Conservation (phyloP, 2,888 invertebrate species). For the Thumatha senex region DNA sequence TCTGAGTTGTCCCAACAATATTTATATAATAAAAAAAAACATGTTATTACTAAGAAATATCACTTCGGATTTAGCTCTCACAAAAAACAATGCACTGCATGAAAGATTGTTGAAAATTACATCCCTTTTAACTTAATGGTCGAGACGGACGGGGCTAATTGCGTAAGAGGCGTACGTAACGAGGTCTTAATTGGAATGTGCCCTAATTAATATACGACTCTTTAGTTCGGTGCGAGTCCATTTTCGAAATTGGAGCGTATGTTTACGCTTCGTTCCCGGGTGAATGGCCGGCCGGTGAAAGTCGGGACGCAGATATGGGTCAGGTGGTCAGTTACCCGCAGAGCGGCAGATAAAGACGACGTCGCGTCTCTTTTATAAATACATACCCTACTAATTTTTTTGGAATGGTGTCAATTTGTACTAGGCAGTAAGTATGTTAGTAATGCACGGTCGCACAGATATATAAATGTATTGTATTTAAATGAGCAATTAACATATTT, state of each 20-base stretch:
- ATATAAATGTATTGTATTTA: too few species aligned
- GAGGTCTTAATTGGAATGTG: slow-evolving; percentile 80
- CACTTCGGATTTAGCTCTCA: too few species aligned
- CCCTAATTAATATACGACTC: slow-evolving; percentile 75
- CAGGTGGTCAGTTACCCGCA: slow-evolving; percentile 80
- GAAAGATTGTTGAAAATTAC: slow-evolving; percentile 44
- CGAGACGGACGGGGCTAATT: slow-evolving; percentile 66
- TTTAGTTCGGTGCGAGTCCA: slow-evolving; percentile 64
- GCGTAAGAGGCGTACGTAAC: slow-evolving; percentile 74
- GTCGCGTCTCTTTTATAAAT: slow-evolving; percentile 49
- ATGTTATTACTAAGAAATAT: too few species aligned
- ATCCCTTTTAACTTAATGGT: slow-evolving; percentile 49
- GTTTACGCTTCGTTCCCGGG: slow-evolving; percentile 75
- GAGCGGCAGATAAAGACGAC: slow-evolving; percentile 50
- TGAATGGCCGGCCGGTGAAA: slow-evolving; percentile 78
- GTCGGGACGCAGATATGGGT: slow-evolving; percentile 76
- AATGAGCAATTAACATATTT: too few species aligned
- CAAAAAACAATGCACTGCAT: too few species aligned
- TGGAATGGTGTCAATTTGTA: slow-evolving; percentile 49
- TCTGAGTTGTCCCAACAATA: too few species aligned
- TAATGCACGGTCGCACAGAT: too few species aligned
- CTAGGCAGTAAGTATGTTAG: slow-evolving; percentile 10
- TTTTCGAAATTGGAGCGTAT: slow-evolving; percentile 72
- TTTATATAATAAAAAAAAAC: too few species aligned
- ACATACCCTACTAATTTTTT: slow-evolving; percentile 37